These are phyloP conservation scores for Hydrotaea diabolus DNA, from an alignment of 2,888 invertebrate genomes.

Conservation along the genomic window DNA sequence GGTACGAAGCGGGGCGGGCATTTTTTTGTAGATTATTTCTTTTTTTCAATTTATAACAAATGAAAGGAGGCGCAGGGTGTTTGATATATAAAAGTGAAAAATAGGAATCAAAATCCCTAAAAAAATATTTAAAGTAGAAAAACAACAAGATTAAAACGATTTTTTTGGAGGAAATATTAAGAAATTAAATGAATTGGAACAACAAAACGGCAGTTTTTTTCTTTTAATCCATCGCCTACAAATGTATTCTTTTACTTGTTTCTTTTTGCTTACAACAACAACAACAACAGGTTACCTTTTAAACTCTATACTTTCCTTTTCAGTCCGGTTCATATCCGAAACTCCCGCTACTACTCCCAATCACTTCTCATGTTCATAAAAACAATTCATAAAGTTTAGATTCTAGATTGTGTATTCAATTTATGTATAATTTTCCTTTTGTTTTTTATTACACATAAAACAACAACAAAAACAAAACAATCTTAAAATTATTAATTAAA, in stretches of 20 bases:
- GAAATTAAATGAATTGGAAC: conserved; percentile 62
- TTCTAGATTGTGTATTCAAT: conserved; percentile 42
- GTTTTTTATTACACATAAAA: conserved; percentile 37
- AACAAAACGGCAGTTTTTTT: conserved; percentile 63
- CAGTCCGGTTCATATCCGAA: not conserved
- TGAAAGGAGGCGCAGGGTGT: conserved; percentile 53
- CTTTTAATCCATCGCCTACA: conserved; percentile 66
- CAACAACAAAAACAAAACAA: conserved; percentile 43
- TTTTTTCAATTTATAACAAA: conserved; percentile 45
- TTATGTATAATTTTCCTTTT: conserved; percentile 33
- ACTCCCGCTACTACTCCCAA: not conserved
- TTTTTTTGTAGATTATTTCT: conserved; percentile 25
- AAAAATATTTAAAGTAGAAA: conserved; percentile 20
- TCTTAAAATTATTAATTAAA: conserved; percentile 62
- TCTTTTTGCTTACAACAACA: conserved; percentile 37
- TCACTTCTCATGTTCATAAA: conserved; percentile 18
- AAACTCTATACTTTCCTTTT: not conserved
- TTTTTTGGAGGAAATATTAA: conserved; percentile 46
- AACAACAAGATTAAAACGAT: not conserved
- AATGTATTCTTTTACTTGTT: conserved; percentile 38
- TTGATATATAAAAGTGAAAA: conserved; percentile 64
- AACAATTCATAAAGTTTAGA: conserved; percentile 37
- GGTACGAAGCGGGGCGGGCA: not conserved
- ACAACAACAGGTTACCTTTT: conserved; percentile 4
- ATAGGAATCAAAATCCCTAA: conserved; percentile 52